Evolutionary conservation across 2,888 invertebrate species (phyloP), one percentile per base, ranked within the genome.

Genomic region (Dolichopus griseipennis): DNA sequence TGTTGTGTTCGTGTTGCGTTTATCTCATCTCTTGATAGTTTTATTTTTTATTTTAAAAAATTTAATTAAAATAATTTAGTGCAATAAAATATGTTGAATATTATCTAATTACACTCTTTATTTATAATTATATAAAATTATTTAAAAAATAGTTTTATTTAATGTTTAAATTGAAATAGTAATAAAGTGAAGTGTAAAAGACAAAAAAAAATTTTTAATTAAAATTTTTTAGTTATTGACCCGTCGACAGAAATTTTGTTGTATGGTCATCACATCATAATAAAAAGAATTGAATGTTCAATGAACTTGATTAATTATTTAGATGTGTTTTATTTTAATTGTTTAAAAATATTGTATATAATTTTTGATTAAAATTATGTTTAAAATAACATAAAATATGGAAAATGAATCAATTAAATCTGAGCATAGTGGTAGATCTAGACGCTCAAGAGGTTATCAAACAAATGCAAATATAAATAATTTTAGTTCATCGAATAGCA

Each of bases 351-450:
- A 18, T 18, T n/a, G 18, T 52, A 12, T 52, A 12, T 52, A 52
- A 5, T 43, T 52, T 15, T 18, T 37, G 4, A 37, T 37, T 10
- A 5, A 37, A 37, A 37, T 9, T 12, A 52, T 52, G 52, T 52
- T 52, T 52, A 52, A 52, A 52, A 52, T 52, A 12, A 52, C 52
- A 52, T 52, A 52, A 27, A 52, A 83, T 81, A 94, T 94, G 93
- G 95, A 95, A 86, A 93, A 93, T 76, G 95, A 95, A 85, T 95
- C 95, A 75, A 90, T 95, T 76, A 90, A 94, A 79, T 95, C 95
- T 68, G 95, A 95, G 83, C 87, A 93, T 78, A 95, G 94, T 83
- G 89, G 92, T 78, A 88, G 92, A 77, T 90, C 89, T 67, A 84
- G 89, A 79, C 85, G 89, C 71, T 89, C 89, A 73, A 85, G 89